phyloP scores from a whole-genome alignment of 1,140 invertebrate genomes.

The Gerris buenoi region DNA sequence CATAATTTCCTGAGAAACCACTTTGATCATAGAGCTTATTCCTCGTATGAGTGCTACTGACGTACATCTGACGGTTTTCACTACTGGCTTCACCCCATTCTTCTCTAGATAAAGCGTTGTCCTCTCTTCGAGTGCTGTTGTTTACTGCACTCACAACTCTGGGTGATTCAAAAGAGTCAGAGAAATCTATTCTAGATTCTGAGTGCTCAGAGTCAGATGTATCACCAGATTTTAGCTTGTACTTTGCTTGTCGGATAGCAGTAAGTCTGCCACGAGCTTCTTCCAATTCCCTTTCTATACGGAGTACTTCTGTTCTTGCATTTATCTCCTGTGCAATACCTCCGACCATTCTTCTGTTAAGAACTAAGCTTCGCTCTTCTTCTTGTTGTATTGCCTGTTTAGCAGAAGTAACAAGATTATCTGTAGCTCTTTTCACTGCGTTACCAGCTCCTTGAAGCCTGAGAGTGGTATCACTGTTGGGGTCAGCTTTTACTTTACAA shows the following conservation, averaged over 20 bases:
- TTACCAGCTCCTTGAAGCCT: slow-evolving; percentile 87
- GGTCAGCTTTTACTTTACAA: slow-evolving; percentile 94
- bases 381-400: slow-evolving; percentile 83
- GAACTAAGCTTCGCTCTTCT: slow-evolving; percentile 74
- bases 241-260: slow-evolving; percentile 69
- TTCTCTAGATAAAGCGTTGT: not conserved
- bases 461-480: slow-evolving; percentile 80
- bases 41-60: not conserved
- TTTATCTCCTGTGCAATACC: slow-evolving; percentile 87
- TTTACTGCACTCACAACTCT: not conserved
- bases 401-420: slow-evolving; percentile 87
- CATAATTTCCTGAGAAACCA: not conserved
- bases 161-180: not conserved
- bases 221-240: slow-evolving; percentile 44
- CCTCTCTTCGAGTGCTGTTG: not conserved
- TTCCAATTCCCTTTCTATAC: slow-evolving; percentile 84
- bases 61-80: not conserved
- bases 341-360: slow-evolving; percentile 83
- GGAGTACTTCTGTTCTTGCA: slow-evolving; percentile 61
- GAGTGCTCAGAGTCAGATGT: slow-evolving; percentile 36
- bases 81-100: not conserved
- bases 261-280: slow-evolving; percentile 78
- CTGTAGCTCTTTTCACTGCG: slow-evolving; percentile 92
- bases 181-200: slow-evolving; percentile 17
- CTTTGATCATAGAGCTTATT: not conserved